Conservation (phyloP, 1,140 invertebrate genomes). For the Trichonephila inaurata region DNA sequence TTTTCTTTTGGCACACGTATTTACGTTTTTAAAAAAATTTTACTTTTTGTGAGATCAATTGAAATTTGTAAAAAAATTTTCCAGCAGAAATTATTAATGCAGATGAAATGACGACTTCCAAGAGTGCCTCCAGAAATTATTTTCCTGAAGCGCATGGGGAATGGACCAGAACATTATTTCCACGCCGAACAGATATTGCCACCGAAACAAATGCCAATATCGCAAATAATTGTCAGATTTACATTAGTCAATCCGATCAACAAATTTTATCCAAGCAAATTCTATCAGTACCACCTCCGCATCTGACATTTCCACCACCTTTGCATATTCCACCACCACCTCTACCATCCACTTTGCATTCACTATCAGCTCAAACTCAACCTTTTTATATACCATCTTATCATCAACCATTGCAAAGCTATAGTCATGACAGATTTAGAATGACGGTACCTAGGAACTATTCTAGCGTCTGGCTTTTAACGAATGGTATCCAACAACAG, state of each 20-base stretch:
- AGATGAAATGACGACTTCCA: not conserved
- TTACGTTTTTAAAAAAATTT: too few relatives aligned
- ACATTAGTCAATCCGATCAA: not conserved
- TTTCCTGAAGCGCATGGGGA: not conserved
- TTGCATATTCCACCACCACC: not conserved
- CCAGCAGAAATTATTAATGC: not conserved
- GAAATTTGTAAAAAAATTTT: too few relatives aligned
- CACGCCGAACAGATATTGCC: not conserved
- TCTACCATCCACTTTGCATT: not conserved
- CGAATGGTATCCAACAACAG: not conserved
- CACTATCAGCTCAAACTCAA: not conserved
- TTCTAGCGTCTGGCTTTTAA: not conserved
- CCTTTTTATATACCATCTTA: not conserved
- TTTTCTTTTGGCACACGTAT: too few relatives aligned
- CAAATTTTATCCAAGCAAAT: not conserved
- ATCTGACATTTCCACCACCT: not conserved
- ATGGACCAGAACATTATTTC: not conserved
- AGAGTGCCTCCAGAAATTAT: not conserved
- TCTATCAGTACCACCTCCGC: not conserved
- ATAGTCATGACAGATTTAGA: not conserved
- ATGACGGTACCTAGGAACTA: not conserved
- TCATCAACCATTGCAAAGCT: not conserved
- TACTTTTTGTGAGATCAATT: too few relatives aligned
- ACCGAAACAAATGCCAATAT: not conserved
- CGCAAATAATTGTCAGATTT: not conserved